These are phyloP conservation scores for Aphelenchoides besseyi DNA, from an alignment of 1,140 invertebrate species.

Conservation along the genomic window DNA sequence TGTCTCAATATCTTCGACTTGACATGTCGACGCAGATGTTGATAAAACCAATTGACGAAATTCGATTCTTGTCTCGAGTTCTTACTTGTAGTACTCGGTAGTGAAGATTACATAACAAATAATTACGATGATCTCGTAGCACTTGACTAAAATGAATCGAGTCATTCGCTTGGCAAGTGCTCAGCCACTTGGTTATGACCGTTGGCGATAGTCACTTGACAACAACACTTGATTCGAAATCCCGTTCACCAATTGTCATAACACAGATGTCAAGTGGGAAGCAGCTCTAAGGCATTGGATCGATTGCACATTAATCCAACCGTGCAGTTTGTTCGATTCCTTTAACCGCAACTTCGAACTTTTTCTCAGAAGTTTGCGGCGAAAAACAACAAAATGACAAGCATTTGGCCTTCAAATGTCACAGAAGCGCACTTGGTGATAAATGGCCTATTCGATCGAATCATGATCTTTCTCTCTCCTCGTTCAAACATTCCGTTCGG, in stretches of 20 bases:
- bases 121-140: neutral
- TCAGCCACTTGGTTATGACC: neutral
- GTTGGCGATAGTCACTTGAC: neutral
- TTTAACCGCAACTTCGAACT: neutral
- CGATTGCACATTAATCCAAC: neutral
- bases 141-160: neutral
- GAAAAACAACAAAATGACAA: neutral
- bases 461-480: slow-evolving; percentile 1
- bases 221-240: neutral
- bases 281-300: neutral
- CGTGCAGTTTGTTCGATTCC: neutral
- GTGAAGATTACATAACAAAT: neutral
- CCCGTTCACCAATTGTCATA: no score
- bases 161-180: no score
- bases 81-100: neutral
- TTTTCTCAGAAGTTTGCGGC: neutral
- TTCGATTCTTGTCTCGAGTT: neutral
- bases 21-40: neutral
- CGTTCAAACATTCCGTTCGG: neutral
- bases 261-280: no score
- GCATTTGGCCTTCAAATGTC: neutral
- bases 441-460: neutral
- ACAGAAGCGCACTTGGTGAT: neutral
- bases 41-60: neutral
- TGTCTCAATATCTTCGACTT: neutral